Percentiles rank a stretch among this genome's conserved stretches.
These are phyloP conservation scores for Pharmacophagus antenor DNA, from an alignment of 2,888 invertebrate genomes.

Conservation along the genomic window DNA sequence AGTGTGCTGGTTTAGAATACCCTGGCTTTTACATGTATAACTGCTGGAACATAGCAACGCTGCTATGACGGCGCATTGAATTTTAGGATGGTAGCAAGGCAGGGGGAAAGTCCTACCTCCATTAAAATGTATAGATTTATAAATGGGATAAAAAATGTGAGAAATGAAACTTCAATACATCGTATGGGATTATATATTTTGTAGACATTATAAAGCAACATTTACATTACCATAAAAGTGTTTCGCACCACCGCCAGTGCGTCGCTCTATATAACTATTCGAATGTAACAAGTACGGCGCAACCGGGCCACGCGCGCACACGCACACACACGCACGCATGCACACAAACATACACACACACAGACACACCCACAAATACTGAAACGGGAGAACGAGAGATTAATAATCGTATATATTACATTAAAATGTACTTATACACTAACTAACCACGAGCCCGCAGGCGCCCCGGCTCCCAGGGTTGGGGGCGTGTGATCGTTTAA, in stretches of 20 bases:
- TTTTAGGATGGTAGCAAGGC: too few relatives aligned
- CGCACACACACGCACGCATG: constrained; percentile 50
- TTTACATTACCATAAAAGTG: constrained; percentile 78
- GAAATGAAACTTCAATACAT: constrained; percentile 60
- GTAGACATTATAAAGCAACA: constrained; percentile 82
- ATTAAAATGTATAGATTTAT: too few relatives aligned
- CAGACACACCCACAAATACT: constrained; percentile 79
- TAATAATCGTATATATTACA: constrained; percentile 76
- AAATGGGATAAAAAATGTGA: not conserved
- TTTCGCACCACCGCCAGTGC: constrained; percentile 58
- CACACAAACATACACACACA: constrained; percentile 63
- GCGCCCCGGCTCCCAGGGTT: constrained; percentile 55
- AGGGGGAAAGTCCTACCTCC: too few relatives aligned
- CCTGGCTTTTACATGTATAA: too few relatives aligned
- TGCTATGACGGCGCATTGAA: too few relatives aligned
- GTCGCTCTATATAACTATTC: constrained; percentile 67
- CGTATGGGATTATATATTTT: constrained; percentile 80
- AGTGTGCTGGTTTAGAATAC: too few relatives aligned
- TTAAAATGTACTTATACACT: constrained; percentile 76
- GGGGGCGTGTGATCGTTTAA: constrained; percentile 72
- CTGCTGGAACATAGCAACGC: too few relatives aligned
- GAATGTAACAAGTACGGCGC: constrained; percentile 78
- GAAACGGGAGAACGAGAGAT: constrained; percentile 75
- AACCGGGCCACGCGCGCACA: constrained; percentile 49
- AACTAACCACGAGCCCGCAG: constrained; percentile 77